Evolutionary conservation across 2,113 vertebrate genomes (phyloP).

Genomic region (Pseudopipra pipra): DNA sequence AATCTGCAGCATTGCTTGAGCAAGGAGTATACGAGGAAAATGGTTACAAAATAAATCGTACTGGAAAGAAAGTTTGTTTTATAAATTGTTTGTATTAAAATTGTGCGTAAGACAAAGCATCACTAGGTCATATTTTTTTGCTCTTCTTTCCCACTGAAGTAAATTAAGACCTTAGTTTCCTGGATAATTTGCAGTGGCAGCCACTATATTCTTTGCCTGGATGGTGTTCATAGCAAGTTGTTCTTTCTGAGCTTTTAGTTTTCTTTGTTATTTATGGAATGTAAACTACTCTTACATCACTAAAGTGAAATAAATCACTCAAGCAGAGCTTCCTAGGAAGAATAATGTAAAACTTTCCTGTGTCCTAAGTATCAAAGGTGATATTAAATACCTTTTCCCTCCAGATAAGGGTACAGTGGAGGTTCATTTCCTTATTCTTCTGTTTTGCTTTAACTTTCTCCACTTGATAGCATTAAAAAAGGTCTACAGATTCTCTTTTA

Average conservation of each 20-base stretch:
- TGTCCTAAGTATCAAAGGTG: not conserved
- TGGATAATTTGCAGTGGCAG: not conserved
- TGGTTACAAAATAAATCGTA: not conserved
- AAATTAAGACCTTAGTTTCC: not conserved
- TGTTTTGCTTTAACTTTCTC: not conserved
- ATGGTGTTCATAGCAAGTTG: not conserved
- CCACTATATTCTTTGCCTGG: not conserved
- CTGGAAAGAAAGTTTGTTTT: not conserved
- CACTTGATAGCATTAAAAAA: not conserved
- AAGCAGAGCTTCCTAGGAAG: not conserved
- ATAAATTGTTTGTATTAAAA: not conserved
- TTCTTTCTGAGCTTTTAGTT: conserved; percentile 4
- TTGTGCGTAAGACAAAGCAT: not conserved
- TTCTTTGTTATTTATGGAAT: not conserved
- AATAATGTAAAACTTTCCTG: not conserved
- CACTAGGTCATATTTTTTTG: not conserved
- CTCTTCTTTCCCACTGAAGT: not conserved
- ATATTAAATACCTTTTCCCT: not conserved
- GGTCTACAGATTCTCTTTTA: conserved; percentile 17
- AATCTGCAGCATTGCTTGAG: not conserved
- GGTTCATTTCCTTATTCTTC: not conserved
- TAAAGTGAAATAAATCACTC: not conserved
- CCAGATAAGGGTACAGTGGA: not conserved
- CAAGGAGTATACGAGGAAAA: not conserved
- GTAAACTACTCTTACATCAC: not conserved